Base-by-base conservation (phyloP, 1,140 invertebrate genomes). In the Ceratitis capitata region DNA sequence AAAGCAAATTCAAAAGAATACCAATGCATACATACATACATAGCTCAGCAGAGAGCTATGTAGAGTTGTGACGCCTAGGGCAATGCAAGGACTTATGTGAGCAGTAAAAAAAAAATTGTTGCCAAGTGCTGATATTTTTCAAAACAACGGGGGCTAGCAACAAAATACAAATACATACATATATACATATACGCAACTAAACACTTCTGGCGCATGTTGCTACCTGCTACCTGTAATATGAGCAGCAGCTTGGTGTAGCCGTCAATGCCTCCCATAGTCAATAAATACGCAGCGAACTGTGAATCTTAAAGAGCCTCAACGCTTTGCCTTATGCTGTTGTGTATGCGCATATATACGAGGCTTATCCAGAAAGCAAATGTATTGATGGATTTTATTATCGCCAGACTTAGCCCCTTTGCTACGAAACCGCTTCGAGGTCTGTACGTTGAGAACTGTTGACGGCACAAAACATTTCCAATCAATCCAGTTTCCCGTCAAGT, bases 41-140 rank as follows among this genome's bases (percentile, higher is more conserved):
- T 14, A 29, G 29, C 58, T 61, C 29, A 56, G 53, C 53, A 56
- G n/a, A 56, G n/a, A 14, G 19, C 5, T 19, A 4, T 2, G 26
- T 26, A 61, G 23, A 61, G 29, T 26, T 61, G n/a, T 61, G 23
- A 19, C n/a, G n/a, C n/a, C n/a, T n/a, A n/a, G n/a, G n/a, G n/a
- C n/a, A n/a, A n/a, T n/a, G n/a, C n/a, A n/a, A n/a, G n/a, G n/a
- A n/a, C n/a, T n/a, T n/a, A n/a, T n/a, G n/a, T n/a, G n/a, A n/a
- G 51, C 51, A 56, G n/a, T n/a, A 56, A 49, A 51, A 56, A 14
- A 56, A 23, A 23, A 56, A 32, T 42, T 69, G 64, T 47, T 78
- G 69, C 39, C n/a, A 78, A 78, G 39, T 78, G 69, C 69, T 78
- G 69, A 78, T 78, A 45, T 78, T 45, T 26, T 78, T 78, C 69